Conservation (phyloP, 2,113 vertebrate genomes). For the Atractosteus spatula region DNA sequence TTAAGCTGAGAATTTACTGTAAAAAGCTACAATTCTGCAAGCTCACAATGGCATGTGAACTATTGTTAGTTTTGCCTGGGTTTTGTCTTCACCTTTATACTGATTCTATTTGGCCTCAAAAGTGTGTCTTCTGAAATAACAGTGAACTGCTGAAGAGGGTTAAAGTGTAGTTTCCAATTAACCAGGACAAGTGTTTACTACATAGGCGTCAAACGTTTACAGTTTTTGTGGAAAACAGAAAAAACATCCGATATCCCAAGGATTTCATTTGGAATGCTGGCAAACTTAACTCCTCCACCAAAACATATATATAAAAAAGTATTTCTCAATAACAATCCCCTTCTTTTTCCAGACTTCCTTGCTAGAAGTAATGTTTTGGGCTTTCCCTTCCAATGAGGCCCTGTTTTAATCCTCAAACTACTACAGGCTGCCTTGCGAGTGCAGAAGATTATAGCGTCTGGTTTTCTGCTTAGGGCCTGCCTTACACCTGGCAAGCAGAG, state of each 20-base stretch:
- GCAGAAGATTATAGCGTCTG: slow-evolving; percentile 37
- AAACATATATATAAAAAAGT: slow-evolving; percentile 15
- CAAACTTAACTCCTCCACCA: slow-evolving; percentile 21
- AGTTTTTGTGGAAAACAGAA: neutral
- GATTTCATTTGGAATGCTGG: slow-evolving; percentile 19
- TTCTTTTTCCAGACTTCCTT: neutral
- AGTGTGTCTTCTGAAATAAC: too few species aligned
- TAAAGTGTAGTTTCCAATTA: too few species aligned
- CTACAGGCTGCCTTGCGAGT: neutral
- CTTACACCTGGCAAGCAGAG: slow-evolving; percentile 49
- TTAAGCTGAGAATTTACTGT: too few species aligned
- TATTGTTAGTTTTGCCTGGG: too few species aligned
- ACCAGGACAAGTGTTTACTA: too few species aligned
- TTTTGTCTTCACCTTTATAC: too few species aligned
- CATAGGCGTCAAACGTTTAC: too few species aligned
- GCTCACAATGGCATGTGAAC: too few species aligned
- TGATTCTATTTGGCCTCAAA: too few species aligned
- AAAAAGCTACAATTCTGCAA: too few species aligned
- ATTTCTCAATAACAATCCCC: slow-evolving; percentile 5
- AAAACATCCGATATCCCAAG: slow-evolving; percentile 33
- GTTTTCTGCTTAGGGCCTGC: slow-evolving; percentile 42
- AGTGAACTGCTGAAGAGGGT: too few species aligned
- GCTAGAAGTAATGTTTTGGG: slow-evolving; percentile 3
- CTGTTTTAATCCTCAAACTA: slow-evolving; percentile 44
- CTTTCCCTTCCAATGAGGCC: slow-evolving; percentile 31